Evolutionary conservation across 2,113 vertebrate species (phyloP), one percentile per base, ranked within the genome.

Genomic region (Pandion haliaetus): DNA sequence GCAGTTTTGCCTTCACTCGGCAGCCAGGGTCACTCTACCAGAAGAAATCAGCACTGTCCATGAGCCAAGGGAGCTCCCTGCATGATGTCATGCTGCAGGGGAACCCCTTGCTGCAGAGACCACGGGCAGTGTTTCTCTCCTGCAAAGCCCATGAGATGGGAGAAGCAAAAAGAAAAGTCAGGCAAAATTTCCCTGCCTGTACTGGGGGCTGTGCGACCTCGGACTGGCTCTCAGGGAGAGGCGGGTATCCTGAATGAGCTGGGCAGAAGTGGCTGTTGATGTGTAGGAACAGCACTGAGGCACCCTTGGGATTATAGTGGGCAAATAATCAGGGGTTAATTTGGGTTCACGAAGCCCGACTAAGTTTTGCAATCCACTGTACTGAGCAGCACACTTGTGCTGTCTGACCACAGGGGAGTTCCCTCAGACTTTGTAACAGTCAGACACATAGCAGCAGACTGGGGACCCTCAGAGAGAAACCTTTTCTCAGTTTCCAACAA

Each of bases 21-120:
- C 89, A 89, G 86, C 32, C 78, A 80, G 55, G 77, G 25, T 96
- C 94, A 96, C 96, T 97, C 90, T 92, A 92, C 26, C 61, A 88
- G 90, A 93, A 97, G 85, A 74, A 91, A 96, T 91, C 42, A 8
- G 47, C 0, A 14, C 66, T 80, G 76, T 89, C 84, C 20, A 0
- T 3, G 88, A 93, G 88, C 90, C 88, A 88, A 82, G n/a, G 34
- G 38, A 96, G 88, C 82, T 72, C 66, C 89, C 63, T 85, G 83
- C 62, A 1, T 89, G 86, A 95, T 76, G 70, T 63, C 95, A 81
- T 54, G 88, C 86, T 95, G 88, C 92, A 69, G 81, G 96, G 91
- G 78, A 97, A 86, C 70, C 82, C 97, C 70, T 85, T 18, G 40
- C 82, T 85, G 86, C 86, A 65, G 67, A 44, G 61, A 73, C 38